Conservation (phyloP, 1,140 invertebrate species). For the Drosophila kanapiae region DNA sequence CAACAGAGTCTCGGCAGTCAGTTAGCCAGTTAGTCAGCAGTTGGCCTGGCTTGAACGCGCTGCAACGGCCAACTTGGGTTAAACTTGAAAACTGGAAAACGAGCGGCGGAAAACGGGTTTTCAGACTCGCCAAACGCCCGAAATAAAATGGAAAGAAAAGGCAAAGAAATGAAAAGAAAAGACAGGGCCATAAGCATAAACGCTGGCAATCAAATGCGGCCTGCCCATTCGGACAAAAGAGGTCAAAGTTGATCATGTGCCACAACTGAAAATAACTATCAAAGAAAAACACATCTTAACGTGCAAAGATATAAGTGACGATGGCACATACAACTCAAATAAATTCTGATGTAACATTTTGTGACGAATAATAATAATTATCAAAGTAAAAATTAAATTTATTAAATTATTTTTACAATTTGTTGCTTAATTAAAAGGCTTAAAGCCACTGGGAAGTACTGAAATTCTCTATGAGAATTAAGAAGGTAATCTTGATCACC, state of each 20-base stretch:
- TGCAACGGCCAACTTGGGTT: constrained; percentile 47
- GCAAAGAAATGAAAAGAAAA: constrained; percentile 43
- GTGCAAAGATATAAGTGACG: background rate
- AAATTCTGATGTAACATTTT: background rate
- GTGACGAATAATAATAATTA: background rate
- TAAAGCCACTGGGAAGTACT: no score
- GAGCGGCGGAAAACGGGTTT: constrained; percentile 61
- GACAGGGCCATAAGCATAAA: constrained; percentile 66
- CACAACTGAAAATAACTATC: constrained; percentile 44
- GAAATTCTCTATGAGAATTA: no score
- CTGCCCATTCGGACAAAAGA: constrained; percentile 68
- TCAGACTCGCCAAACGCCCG: constrained; percentile 64
- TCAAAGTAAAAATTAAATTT: background rate
- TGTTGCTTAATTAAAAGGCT: background rate
- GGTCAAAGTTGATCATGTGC: constrained; percentile 76
- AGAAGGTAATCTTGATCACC: no score
- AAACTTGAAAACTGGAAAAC: constrained; percentile 81
- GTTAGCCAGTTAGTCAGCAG: constrained; percentile 55
- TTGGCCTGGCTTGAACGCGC: constrained; percentile 42
- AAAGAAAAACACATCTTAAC: background rate
- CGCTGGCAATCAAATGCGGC: constrained; percentile 75
- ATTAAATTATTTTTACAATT: background rate
- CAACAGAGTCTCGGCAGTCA: constrained; percentile 30
- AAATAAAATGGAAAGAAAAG: constrained; percentile 62
- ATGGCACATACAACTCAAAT: background rate